These are phyloP conservation scores for Nymphicus hollandicus DNA, from an alignment of 2,113 vertebrate genomes.

Conservation along the genomic window DNA sequence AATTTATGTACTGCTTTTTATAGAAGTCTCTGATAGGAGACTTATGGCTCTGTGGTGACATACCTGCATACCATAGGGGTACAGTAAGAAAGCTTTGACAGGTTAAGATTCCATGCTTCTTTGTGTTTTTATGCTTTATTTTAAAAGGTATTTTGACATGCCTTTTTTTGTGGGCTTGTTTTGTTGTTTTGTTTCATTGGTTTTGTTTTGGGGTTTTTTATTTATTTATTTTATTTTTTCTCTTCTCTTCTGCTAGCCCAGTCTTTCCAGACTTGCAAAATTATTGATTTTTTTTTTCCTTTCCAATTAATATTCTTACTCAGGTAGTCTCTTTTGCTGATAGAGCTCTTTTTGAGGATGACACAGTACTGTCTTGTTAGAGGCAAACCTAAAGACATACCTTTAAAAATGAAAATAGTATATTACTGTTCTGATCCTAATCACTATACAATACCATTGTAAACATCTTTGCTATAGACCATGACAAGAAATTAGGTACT, in stretches of 20 bases:
- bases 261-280: neutral
- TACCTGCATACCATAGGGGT: neutral
- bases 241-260: neutral
- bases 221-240: neutral
- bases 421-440: neutral
- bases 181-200: neutral
- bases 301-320: neutral
- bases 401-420: neutral
- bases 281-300: neutral
- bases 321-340: neutral
- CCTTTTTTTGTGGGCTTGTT: neutral
- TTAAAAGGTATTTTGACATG: neutral
- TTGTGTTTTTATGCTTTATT: neutral
- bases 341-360: neutral
- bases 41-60: neutral
- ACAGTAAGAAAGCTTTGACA: neutral
- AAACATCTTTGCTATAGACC: neutral
- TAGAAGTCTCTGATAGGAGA: neutral
- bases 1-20: neutral
- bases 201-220: no score
- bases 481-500: constrained; percentile 4
- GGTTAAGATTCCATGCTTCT: neutral
- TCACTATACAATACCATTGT: neutral
- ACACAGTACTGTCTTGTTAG: neutral
- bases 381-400: neutral